Evolutionary conservation across 2,888 invertebrate genomes (phyloP), one percentile per base, ranked within the genome.

Genomic region (Chloroclysta siterata): DNA sequence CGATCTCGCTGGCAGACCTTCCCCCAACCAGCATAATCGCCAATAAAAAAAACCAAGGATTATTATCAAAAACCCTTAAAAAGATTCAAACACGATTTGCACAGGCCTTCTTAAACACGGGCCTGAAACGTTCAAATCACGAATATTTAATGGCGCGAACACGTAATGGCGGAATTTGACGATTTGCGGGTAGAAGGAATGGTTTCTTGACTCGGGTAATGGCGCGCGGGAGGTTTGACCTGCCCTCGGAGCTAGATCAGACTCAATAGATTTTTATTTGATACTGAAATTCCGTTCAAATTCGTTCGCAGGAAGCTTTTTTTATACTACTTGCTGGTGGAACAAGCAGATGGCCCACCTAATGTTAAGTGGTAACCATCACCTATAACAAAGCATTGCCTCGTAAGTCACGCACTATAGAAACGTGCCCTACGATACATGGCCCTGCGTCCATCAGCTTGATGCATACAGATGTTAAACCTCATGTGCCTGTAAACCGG

Each of bases 111-210:
- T 53, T 14, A 59, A 59, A 59, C 39, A 15, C 44, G 36, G 15
- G 47, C 51, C 33, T 13, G 5, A 53, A 63, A 48, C 57, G 52
- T 36, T 54, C 44, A 60, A 65, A 57, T 64, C 63, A 55, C 55
- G 39, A 66, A 69, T 72, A 72, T 66, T 69, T 68, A 73, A 73
- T 73, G 73, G 69, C 54, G 65, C 62, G 70, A 66, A 63, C 69
- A 63, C 53, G 62, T 56, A 69, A 73, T 55, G 68, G 64, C 39
- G 51, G 59, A 63, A 63, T 69, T 69, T 72, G 70, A 68, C 65
- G 63, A 56, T 71, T 67, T 72, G 70, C 57, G 68, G 68, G 63
- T 63, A 55, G 50, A 65, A 61, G 52, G 44, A 53, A 50, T 47
- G 57, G 39, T 60, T 69, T 50, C 65, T 68, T 67, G 65, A 65